Evolutionary conservation across 2,797 vertebrate species (phyloP).

Genomic region (Myoxocephalus aenaeus): DNA sequence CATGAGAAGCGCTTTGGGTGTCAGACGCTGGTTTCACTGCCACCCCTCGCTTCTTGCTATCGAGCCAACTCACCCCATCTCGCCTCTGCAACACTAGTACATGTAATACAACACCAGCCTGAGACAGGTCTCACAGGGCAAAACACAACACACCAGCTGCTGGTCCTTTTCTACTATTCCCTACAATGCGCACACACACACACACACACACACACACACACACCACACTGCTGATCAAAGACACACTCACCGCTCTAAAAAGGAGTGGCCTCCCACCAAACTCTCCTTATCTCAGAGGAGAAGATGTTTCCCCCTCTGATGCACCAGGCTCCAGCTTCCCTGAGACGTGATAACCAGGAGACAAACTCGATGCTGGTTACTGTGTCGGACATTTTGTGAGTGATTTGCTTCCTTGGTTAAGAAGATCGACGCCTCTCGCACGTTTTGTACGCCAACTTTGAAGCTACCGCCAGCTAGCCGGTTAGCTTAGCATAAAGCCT

Average conservation of each 20-base stretch:
- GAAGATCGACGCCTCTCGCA: neutral
- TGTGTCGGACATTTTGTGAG: neutral
- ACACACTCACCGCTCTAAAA: conserved; percentile 25
- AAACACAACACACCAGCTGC: conserved; percentile 75
- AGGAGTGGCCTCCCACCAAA: conserved; percentile 37
- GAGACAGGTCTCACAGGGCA: conserved; percentile 67
- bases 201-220: conserved; percentile 14
- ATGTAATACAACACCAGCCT: conserved; percentile 73
- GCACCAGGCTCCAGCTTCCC: conserved; percentile 26
- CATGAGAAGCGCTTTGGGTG: conserved; percentile 70
- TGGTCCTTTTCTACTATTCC: conserved; percentile 6
- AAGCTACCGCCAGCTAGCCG: neutral
- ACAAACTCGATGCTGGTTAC: conserved; percentile 1
- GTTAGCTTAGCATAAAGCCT: neutral
- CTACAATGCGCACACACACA: conserved; percentile 9
- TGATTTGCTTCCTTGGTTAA: neutral
- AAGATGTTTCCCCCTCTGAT: conserved; percentile 43
- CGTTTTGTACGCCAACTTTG: neutral
- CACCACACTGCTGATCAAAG: no score
- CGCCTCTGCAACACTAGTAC: conserved; percentile 49
- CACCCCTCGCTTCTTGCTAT: conserved; percentile 56
- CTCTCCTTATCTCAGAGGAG: conserved; percentile 30
- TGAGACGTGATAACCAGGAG: conserved; percentile 9
- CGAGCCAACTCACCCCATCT: conserved; percentile 60
- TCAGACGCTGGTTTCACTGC: conserved; percentile 72